Evolutionary conservation across 2,888 invertebrate species (phyloP), one percentile per base, ranked within the genome.

Genomic region (Argyra leucocephala): DNA sequence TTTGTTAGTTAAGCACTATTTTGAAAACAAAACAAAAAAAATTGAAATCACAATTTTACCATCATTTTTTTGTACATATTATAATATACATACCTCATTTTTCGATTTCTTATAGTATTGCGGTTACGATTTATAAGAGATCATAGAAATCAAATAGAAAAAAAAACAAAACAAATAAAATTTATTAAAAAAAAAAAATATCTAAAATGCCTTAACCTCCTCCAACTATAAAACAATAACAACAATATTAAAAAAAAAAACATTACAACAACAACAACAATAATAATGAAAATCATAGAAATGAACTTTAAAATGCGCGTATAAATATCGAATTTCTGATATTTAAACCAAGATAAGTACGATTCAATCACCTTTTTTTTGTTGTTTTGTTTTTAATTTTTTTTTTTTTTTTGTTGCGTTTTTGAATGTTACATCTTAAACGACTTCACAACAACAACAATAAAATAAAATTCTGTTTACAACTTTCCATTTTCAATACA

Each of bases 321-420:
- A 23, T 23, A 59, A 59, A 59, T 59, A 59, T 59, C 59, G 15
- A 59, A 59, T 59, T 59, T 59, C 59, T 18, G 59, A 59, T 59
- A 24, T 59, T 59, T 18, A 59, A 59, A 23, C 48, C n/a, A n/a
- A 48, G 48, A 23, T 59, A 23, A 23, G 23, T 59, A 59, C 23
- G 23, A 59, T 59, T 59, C 59, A 59, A 59, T 59, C 59, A 59
- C 59, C 23, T 59, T 23, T 15, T 58, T 58, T 22, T 58, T 58
- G 10, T 58, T 15, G 2, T 37, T 37, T 15, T 9, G 37, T 12
- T 37, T 37, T 15, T 37, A 37, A 37, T 37, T 37, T 48, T 31
- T 31, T 2, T 31, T 31, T 31, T 31, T 31, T 31, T 31, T 31
- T 31, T 6, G 3, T 31, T 31, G 31, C 31, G 31, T 31, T 31